phyloP scores from a whole-genome alignment of 2,797 vertebrate species.

The Coregonus suidteri region DNA sequence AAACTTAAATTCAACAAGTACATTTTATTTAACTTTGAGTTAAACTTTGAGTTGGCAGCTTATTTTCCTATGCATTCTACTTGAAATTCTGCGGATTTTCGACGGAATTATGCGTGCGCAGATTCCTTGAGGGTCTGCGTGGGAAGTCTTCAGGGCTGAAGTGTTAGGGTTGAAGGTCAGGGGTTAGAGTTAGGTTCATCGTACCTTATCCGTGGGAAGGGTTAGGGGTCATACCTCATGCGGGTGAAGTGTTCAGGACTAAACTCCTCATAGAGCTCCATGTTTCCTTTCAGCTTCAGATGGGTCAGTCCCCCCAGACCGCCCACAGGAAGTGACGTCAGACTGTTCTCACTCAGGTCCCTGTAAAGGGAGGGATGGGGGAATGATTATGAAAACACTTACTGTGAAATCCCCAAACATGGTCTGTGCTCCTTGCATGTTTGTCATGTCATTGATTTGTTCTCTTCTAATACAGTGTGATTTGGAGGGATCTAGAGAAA shows the following conservation, averaged over 20 bases:
- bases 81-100: too few relatives aligned
- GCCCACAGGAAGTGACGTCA: constrained; percentile 81
- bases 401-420: neutral
- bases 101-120: too few relatives aligned
- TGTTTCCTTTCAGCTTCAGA: constrained; percentile 91
- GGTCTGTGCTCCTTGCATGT: neutral
- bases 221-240: constrained; percentile 81
- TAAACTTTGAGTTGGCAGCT: too few relatives aligned
- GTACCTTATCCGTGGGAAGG: neutral
- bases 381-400: constrained; percentile 14
- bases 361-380: constrained; percentile 61
- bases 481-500: too few relatives aligned
- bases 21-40: too few relatives aligned
- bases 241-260: constrained; percentile 88
- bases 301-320: constrained; percentile 87
- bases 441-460: neutral
- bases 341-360: constrained; percentile 86
- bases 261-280: constrained; percentile 83
- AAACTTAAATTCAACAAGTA: too few relatives aligned
- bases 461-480: too few relatives aligned
- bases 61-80: too few relatives aligned
- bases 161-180: too few relatives aligned
- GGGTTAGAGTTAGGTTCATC: too few relatives aligned
- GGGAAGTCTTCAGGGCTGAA: too few relatives aligned
- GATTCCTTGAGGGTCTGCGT: too few relatives aligned